Percentiles rank a stretch among this genome's conserved stretches.
Evolutionary conservation across 2,797 vertebrate genomes (phyloP).

Genomic region (Bucorvus abyssinicus): DNA sequence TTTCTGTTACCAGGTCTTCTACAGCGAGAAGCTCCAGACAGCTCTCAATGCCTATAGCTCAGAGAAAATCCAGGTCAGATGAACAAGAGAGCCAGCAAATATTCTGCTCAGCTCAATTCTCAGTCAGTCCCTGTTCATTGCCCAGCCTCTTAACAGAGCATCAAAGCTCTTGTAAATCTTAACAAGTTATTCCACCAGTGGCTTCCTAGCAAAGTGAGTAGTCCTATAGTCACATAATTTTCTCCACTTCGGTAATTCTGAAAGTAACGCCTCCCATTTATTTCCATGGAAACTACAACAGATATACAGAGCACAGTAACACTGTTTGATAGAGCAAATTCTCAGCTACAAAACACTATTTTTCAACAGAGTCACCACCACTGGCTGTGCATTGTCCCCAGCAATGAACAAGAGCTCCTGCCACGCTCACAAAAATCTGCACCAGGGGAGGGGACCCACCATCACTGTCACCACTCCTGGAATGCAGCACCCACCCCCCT

Average conservation of each 20-base stretch:
- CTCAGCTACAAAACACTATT: too few species aligned
- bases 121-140: background rate
- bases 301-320: too few species aligned
- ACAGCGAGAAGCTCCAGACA: slow-evolving; percentile 65
- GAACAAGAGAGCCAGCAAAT: background rate
- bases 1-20: slow-evolving; percentile 73
- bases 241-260: background rate
- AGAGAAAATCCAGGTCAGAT: background rate
- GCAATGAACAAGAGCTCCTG: too few species aligned
- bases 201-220: background rate
- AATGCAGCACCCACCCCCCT: too few species aligned
- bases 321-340: too few species aligned
- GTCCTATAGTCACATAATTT: background rate
- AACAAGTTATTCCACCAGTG: background rate
- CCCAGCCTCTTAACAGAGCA: background rate
- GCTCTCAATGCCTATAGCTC: slow-evolving; percentile 59
- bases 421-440: too few species aligned
- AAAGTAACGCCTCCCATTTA: too few species aligned
- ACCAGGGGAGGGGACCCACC: too few species aligned
- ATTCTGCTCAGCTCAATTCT: background rate
- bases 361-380: too few species aligned
- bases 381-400: too few species aligned
- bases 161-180: background rate
- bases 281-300: too few species aligned
- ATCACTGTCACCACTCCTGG: too few species aligned